A percentile compares a stretch with the other conserved stretches of the same genome.
These are phyloP conservation scores for Eurypyga helias DNA, from an alignment of 2,113 vertebrate species.

Conservation along the genomic window DNA sequence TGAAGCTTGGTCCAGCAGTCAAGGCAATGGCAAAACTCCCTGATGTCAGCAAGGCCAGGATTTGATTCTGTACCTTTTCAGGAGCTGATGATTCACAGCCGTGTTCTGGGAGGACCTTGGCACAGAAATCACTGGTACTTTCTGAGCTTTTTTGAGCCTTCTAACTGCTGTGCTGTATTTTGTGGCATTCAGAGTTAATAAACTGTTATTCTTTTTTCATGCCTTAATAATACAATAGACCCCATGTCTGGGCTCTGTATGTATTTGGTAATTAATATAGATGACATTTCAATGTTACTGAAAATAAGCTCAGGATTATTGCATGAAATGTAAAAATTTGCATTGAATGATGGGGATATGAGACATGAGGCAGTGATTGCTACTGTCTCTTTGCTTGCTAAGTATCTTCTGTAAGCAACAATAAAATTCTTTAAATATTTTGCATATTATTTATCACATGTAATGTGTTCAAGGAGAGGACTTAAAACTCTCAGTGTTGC, in stretches of 20 bases:
- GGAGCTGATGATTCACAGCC: constrained; percentile 34
- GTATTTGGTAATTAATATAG: constrained; percentile 66
- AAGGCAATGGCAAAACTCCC: constrained; percentile 46
- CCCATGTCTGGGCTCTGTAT: constrained; percentile 55
- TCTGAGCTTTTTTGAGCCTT: constrained; percentile 67
- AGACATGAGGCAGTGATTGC: constrained; percentile 62
- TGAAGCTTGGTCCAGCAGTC: constrained; percentile 66
- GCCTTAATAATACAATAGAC: constrained; percentile 67
- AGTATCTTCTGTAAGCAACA: constrained; percentile 71
- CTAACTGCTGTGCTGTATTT: constrained; percentile 63
- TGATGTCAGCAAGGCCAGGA: constrained; percentile 39
- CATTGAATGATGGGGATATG: constrained; percentile 68
- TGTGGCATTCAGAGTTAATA: constrained; percentile 66
- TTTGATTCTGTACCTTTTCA: constrained; percentile 43
- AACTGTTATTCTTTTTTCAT: constrained; percentile 69
- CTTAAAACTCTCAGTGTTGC: constrained; percentile 60
- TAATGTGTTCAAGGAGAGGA: constrained; percentile 62
- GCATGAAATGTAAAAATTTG: constrained; percentile 70
- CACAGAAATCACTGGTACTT: constrained; percentile 62
- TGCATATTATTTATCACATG: constrained; percentile 72
- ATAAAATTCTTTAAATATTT: constrained; percentile 71
- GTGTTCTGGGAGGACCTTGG: constrained; percentile 43
- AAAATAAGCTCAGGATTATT: constrained; percentile 72
- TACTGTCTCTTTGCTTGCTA: constrained; percentile 68
- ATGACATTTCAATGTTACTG: constrained; percentile 69